Evolutionary conservation across 2,113 vertebrate species (phyloP), one percentile per base, ranked within the genome.

Genomic region (Lanius collurio): DNA sequence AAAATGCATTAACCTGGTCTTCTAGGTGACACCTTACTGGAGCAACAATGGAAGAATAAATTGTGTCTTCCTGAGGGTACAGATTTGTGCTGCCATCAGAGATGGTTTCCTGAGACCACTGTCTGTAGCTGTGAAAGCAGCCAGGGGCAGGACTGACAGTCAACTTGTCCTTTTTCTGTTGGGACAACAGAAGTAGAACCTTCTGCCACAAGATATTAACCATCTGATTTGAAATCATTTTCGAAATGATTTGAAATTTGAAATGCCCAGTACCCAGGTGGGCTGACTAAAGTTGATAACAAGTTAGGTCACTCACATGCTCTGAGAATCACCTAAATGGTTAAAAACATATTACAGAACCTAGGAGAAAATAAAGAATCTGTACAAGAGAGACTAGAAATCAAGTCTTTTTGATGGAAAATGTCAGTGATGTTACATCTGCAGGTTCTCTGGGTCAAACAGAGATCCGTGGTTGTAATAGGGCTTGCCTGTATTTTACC

Each of bases 91-190:
- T 73, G 35, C 50, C 28, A 24, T 52, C 75, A 83, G 83, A 83
- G 49, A 4, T 9, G 23, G 8, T 19, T 81, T 59, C 31, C 50
- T 12, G 49, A 79, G 44, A 76, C 10, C 44, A 44, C 0, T 0
- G 0, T 6, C 37, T 90, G 64, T 44, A 88, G 24, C 37, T 49
- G 28, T 37, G 19, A 0, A 0, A 49, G 19, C 49, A 69, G 63
- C n/a, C 28, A 46, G 35, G 49, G n/a, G 5, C 55, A 76, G 49
- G 62, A 59, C 56, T n/a, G 47, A 24, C 42, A 77, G 17, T 2
- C 42, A 52, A 3, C 10, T 50, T 44, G 11, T n/a, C 30, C 33
- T 67, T 8, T 0, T 16, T 78, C 33, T 2, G 0, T 7, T 71
- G 69, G n/a, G 33, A 9, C 56, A 78, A 50, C 35, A 79, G 39